Conservation (phyloP, 2,797 vertebrate species). For the Falco biarmicus region DNA sequence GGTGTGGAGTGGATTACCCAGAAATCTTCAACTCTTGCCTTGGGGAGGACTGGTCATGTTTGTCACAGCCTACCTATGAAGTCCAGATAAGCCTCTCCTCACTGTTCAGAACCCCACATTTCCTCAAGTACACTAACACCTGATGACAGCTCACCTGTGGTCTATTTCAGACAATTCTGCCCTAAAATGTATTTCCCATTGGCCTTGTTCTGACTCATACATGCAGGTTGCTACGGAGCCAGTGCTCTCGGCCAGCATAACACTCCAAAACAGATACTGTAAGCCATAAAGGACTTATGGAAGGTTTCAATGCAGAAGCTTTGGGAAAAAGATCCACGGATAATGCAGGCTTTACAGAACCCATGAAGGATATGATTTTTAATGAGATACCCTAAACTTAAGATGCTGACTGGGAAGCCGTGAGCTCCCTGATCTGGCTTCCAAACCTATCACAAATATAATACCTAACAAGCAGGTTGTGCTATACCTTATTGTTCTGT, state of each 20-base stretch:
- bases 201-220: background rate
- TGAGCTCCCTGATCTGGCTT: background rate
- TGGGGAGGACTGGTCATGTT: background rate
- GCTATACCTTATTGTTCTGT: background rate
- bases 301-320: background rate
- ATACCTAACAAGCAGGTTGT: background rate
- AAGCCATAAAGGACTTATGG: background rate
- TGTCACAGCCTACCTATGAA: slow-evolving; percentile 25
- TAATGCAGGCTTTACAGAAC: background rate
- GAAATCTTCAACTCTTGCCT: background rate
- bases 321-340: background rate
- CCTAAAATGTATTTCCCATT: background rate
- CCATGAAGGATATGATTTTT: background rate
- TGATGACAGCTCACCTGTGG: background rate
- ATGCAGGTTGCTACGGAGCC: background rate
- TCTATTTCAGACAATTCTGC: slow-evolving; percentile 3
- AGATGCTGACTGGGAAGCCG: background rate
- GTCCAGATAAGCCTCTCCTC: slow-evolving; percentile 21
- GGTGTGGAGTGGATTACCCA: background rate
- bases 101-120: background rate
- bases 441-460: background rate
- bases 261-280: background rate
- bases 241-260: background rate
- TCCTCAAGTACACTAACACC: background rate
- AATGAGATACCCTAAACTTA: background rate